phyloP scores from a whole-genome alignment of 2,113 vertebrate genomes.

The Epinephelus moara region DNA sequence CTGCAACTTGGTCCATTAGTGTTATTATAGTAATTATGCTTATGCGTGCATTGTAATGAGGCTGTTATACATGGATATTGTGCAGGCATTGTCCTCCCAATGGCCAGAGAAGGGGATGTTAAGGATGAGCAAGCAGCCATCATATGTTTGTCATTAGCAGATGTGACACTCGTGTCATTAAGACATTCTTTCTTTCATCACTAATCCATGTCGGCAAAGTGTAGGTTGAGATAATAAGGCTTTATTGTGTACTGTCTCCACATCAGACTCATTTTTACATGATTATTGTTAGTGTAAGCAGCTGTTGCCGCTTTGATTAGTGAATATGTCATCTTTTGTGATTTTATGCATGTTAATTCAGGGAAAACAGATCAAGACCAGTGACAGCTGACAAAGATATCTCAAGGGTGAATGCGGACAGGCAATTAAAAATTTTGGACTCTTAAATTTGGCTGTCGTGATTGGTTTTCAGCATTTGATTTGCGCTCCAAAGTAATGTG shows the following conservation, averaged over 20 bases:
- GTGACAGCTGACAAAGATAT: slow-evolving; percentile 37
- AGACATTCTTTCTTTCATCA: slow-evolving; percentile 31
- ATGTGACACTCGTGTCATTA: slow-evolving; percentile 45
- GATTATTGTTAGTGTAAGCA: slow-evolving; percentile 38
- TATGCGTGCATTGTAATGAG: slow-evolving; percentile 60
- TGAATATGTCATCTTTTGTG: slow-evolving; percentile 47
- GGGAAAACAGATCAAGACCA: not conserved
- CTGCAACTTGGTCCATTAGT: slow-evolving; percentile 71
- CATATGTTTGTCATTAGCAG: slow-evolving; percentile 54
- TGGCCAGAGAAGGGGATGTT: slow-evolving; percentile 41
- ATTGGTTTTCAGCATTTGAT: slow-evolving; percentile 49
- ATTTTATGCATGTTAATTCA: slow-evolving; percentile 40
- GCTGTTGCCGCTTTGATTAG: slow-evolving; percentile 42
- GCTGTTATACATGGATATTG: slow-evolving; percentile 60
- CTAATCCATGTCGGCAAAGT: slow-evolving; percentile 41
- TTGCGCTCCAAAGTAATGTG: slow-evolving; percentile 47
- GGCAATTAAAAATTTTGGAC: slow-evolving; percentile 51
- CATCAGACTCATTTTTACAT: slow-evolving; percentile 19
- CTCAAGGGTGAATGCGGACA: slow-evolving; percentile 30
- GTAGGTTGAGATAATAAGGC: slow-evolving; percentile 35
- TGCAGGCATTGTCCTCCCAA: slow-evolving; percentile 44
- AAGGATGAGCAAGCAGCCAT: slow-evolving; percentile 48
- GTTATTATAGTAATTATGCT: slow-evolving; percentile 77
- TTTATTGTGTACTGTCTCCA: slow-evolving; percentile 33
- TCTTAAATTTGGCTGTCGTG: slow-evolving; percentile 23